Conservation (phyloP, 2,113 vertebrate species). For the Cyprinodon tularosa region DNA sequence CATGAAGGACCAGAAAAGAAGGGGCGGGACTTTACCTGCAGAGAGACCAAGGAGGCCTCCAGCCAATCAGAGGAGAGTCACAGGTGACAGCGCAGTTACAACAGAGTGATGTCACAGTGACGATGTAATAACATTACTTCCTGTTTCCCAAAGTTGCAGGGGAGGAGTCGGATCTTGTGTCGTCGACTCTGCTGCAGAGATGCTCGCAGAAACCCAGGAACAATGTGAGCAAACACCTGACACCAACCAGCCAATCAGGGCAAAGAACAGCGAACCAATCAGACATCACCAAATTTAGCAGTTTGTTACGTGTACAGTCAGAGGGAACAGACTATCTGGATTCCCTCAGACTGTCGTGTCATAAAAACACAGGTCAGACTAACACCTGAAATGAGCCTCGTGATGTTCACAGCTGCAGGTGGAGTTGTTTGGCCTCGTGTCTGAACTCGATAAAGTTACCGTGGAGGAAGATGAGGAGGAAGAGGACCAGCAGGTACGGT, state of each 20-base stretch:
- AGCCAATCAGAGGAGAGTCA: slow-evolving; percentile 38
- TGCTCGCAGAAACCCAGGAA: slow-evolving; percentile 85
- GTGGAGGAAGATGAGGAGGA: slow-evolving; percentile 57
- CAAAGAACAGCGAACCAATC: not conserved
- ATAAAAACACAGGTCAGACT: not conserved
- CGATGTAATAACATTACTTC: slow-evolving; percentile 19
- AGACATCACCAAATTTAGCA: not conserved
- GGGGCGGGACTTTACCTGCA: slow-evolving; percentile 58
- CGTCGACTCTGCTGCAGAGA: slow-evolving; percentile 83
- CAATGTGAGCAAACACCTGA: slow-evolving; percentile 79
- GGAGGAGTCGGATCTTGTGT: slow-evolving; percentile 89
- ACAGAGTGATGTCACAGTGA: not conserved
- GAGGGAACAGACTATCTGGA: slow-evolving; percentile 9
- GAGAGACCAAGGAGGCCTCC: slow-evolving; percentile 76
- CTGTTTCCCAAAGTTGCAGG: slow-evolving; percentile 18
- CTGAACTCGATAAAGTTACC: slow-evolving; percentile 66
- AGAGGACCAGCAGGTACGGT: slow-evolving; percentile 46
- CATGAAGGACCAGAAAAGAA: slow-evolving; percentile 82
- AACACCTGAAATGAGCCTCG: not conserved
- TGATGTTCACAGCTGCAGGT: slow-evolving; percentile 70
- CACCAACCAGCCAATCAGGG: not conserved
- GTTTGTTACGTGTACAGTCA: not conserved
- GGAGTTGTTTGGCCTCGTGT: slow-evolving; percentile 75
- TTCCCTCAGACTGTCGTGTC: not conserved
- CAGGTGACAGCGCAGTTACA: slow-evolving; percentile 35